Percentiles rank a stretch among this genome's conserved stretches.
phyloP scores from a whole-genome alignment of 1,140 invertebrate species.

The Aethina tumida region DNA sequence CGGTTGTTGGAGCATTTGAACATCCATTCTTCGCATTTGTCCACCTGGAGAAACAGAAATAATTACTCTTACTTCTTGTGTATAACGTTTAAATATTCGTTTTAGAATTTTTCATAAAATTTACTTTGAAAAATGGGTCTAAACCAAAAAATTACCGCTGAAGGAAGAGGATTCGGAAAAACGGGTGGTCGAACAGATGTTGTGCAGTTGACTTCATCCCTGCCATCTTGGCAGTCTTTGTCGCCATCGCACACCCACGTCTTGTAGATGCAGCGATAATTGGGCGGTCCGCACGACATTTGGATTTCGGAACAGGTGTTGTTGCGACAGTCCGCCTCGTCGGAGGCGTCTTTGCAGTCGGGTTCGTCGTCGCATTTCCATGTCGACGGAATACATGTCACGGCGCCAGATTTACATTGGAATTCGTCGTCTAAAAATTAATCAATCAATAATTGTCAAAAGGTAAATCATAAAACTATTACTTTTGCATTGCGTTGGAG shows the following conservation, averaged over 20 bases:
- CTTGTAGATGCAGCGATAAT: slow-evolving; percentile 57
- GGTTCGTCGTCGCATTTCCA: slow-evolving; percentile 46
- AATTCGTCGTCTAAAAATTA: slow-evolving; percentile 27
- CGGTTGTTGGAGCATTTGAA: slow-evolving; percentile 60
- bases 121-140: background rate
- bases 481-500: slow-evolving; percentile 26
- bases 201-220: slow-evolving; percentile 64
- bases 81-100: slow-evolving; percentile 3
- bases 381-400: slow-evolving; percentile 52
- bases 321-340: slow-evolving; percentile 37
- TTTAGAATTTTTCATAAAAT: too few species aligned
- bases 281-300: slow-evolving; percentile 48
- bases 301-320: slow-evolving; percentile 49
- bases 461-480: slow-evolving; percentile 6
- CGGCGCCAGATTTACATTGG: slow-evolving; percentile 24
- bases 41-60: slow-evolving; percentile 18
- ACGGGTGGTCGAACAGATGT: slow-evolving; percentile 6
- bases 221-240: slow-evolving; percentile 53
- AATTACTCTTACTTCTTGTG: background rate
- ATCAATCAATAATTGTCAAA: slow-evolving; percentile 1
- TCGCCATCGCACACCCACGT: slow-evolving; percentile 68
- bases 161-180: slow-evolving; percentile 8
- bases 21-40: slow-evolving; percentile 64
- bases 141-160: slow-evolving; percentile 12
- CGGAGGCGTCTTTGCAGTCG: slow-evolving; percentile 29